These are phyloP conservation scores for Drosophila littoralis DNA, from an alignment of 1,140 invertebrate species.

Conservation along the genomic window DNA sequence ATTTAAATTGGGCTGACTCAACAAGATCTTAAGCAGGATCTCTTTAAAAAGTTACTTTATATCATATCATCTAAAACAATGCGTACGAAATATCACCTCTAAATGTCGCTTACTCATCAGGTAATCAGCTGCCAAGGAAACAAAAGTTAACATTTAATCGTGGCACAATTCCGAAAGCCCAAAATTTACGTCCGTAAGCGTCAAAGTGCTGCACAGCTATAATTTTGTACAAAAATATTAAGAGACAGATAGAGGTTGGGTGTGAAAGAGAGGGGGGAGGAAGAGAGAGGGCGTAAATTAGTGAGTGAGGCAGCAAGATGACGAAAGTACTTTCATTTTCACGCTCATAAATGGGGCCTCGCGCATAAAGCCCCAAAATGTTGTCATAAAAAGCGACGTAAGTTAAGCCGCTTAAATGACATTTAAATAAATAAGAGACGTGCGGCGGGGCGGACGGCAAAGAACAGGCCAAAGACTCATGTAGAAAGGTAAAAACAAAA, in stretches of 20 bases:
- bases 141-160: slow-evolving; percentile 61
- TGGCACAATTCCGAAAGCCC: slow-evolving; percentile 69
- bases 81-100: background rate
- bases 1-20: background rate
- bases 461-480: slow-evolving; percentile 47
- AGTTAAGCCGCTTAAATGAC: slow-evolving; percentile 77
- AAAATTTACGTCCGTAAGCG: slow-evolving; percentile 47
- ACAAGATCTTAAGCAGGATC: background rate
- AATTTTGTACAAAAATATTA: slow-evolving; percentile 44
- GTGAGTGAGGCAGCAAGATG: slow-evolving; percentile 31
- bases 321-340: slow-evolving; percentile 80
- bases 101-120: slow-evolving; percentile 33
- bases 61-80: background rate
- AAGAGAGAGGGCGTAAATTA: slow-evolving; percentile 12
- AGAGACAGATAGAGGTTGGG: background rate
- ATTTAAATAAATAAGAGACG: slow-evolving; percentile 67
- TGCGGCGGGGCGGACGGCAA: background rate
- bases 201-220: slow-evolving; percentile 58
- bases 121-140: slow-evolving; percentile 24
- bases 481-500: slow-evolving; percentile 57
- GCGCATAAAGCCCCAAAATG: slow-evolving; percentile 63
- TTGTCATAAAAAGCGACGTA: slow-evolving; percentile 64
- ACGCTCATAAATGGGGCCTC: slow-evolving; percentile 70
- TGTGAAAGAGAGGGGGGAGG: slow-evolving; percentile 18
- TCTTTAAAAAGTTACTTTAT: too few relatives aligned